A percentile compares a stretch with the other conserved stretches of the same genome.
Evolutionary conservation across 2,113 vertebrate species (phyloP).

Genomic region (Amazona guildingii): DNA sequence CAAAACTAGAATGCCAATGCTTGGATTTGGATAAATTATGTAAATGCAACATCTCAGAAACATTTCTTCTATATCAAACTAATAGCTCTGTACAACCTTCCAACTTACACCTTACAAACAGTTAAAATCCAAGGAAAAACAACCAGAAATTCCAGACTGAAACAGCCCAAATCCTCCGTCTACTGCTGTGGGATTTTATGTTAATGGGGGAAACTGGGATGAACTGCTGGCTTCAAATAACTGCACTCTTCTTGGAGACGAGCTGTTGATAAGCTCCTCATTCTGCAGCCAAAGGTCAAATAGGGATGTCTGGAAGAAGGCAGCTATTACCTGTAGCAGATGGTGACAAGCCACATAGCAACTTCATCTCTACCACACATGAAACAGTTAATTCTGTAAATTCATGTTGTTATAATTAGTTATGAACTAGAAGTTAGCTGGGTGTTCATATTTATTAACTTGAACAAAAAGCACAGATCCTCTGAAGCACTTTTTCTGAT

Average conservation of each 20-base stretch:
- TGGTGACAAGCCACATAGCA: neutral
- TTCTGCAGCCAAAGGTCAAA: neutral
- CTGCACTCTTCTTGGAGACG: neutral
- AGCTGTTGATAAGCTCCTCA: neutral
- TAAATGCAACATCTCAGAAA: neutral
- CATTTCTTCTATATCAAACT: neutral
- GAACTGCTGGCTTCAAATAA: neutral
- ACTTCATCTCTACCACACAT: neutral
- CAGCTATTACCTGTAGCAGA: neutral
- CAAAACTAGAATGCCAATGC: neutral
- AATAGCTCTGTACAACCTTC: neutral
- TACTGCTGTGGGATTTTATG: neutral
- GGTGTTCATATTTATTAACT: neutral
- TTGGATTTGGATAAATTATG: neutral
- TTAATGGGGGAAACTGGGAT: neutral
- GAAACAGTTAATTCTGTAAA: neutral
- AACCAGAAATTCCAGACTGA: neutral
- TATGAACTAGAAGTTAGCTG: neutral
- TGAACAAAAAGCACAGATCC: neutral
- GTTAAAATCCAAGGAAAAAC: neutral
- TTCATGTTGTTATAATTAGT: neutral
- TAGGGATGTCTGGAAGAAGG: neutral
- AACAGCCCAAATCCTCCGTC: neutral
- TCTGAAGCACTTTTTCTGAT: neutral
- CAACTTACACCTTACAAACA: neutral